Percentiles rank a stretch among this genome's conserved stretches.
Evolutionary conservation across 2,888 invertebrate genomes (phyloP).

Genomic region (Eurytoma californica): DNA sequence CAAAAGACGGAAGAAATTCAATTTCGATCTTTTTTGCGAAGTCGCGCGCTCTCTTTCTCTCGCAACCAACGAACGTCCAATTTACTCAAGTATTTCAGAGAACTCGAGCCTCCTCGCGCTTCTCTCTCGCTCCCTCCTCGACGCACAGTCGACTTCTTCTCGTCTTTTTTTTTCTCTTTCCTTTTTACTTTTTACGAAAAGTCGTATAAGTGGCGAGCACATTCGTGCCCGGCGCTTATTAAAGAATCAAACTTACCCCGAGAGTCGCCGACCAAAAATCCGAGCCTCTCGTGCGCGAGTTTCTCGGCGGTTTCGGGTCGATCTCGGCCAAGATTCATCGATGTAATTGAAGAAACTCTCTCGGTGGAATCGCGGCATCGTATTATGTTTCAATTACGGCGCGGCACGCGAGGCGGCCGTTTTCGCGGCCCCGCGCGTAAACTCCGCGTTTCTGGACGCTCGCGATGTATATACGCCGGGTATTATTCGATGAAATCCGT

Average conservation of each 20-base stretch:
- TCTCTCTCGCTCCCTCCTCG: not conserved
- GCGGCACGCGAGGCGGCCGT: slow-evolving; percentile 42
- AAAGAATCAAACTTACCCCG: slow-evolving; percentile 47
- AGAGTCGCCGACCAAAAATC: too few relatives aligned
- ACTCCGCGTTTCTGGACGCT: not conserved
- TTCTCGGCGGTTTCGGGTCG: slow-evolving; percentile 4
- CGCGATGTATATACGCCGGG: slow-evolving; percentile 20
- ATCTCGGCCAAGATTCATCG: slow-evolving; percentile 42
- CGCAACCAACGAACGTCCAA: slow-evolving; percentile 50
- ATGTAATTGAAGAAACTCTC: slow-evolving; percentile 47
- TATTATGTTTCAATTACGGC: slow-evolving; percentile 55
- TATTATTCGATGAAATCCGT: slow-evolving; percentile 50
- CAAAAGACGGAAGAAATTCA: slow-evolving; percentile 52
- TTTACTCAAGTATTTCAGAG: slow-evolving; percentile 56
- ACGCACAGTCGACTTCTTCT: too few relatives aligned
- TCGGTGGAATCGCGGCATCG: slow-evolving; percentile 6
- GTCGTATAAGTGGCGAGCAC: slow-evolving; percentile 51
- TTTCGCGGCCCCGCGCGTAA: slow-evolving; percentile 7
- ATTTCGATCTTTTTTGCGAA: slow-evolving; percentile 55
- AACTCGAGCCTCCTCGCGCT: slow-evolving; percentile 46
- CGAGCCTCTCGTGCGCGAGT: not conserved
- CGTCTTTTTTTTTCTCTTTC: too few relatives aligned
- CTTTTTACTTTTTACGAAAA: slow-evolving; percentile 44
- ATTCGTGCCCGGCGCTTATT: slow-evolving; percentile 50
- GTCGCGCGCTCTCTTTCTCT: slow-evolving; percentile 30